These are phyloP conservation scores for Lagenorhynchus albirostris DNA, from an alignment of 2,113 vertebrate genomes.

Conservation along the genomic window DNA sequence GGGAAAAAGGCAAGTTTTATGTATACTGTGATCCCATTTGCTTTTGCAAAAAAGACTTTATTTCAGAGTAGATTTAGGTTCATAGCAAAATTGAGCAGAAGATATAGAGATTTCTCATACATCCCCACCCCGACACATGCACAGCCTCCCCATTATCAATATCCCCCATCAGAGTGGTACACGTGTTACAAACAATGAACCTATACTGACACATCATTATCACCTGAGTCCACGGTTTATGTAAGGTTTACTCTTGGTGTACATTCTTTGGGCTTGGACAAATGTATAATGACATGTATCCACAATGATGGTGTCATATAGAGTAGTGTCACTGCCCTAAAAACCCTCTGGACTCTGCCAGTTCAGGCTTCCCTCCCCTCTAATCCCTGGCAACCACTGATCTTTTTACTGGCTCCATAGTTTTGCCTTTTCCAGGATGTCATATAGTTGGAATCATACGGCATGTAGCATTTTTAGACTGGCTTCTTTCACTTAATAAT, in stretches of 20 bases:
- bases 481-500: background rate
- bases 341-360: background rate
- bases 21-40: background rate
- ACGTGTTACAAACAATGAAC: background rate
- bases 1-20: background rate
- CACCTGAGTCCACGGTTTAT: no score
- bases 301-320: background rate
- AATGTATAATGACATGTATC: no score
- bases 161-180: background rate
- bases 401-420: background rate
- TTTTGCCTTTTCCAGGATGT: background rate
- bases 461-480: background rate
- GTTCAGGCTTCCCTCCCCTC: fast-evolving
- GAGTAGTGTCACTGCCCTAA: background rate
- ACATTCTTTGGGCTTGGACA: background rate
- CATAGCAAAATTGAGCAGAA: background rate
- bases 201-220: no score
- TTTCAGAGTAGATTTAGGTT: background rate
- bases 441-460: background rate
- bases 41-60: background rate
- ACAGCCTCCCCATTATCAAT: no score
- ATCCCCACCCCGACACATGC: fast-evolving
- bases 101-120: background rate
- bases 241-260: background rate
- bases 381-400: background rate